A percentile compares a stretch with the other conserved stretches of the same genome.
Evolutionary conservation across 2,113 vertebrate species (phyloP).

Genomic region (Aspiorhynchus laticeps): DNA sequence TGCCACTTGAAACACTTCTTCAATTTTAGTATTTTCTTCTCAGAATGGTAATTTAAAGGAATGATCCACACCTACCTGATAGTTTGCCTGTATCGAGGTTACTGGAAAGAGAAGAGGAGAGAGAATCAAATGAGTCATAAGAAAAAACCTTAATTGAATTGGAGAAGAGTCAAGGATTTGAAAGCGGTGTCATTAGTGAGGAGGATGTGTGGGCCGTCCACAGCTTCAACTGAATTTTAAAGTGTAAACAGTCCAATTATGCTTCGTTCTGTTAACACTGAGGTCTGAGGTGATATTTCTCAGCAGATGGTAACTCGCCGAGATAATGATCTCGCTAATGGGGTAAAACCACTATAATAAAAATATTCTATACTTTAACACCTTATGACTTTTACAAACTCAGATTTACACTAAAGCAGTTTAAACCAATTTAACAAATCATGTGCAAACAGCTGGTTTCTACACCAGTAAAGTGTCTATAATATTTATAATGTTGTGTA

Average conservation of each 20-base stretch:
- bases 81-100: slow-evolving; percentile 94
- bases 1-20: not conserved
- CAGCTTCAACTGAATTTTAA: not conserved
- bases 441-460: not conserved
- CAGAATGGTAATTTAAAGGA: not conserved
- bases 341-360: not conserved
- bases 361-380: not conserved
- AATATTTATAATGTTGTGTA: not conserved
- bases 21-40: not conserved
- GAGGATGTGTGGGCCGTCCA: not conserved
- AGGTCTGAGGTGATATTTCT: not conserved
- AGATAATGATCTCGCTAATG: slow-evolving; percentile 17
- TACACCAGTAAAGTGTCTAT: not conserved
- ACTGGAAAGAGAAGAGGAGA: slow-evolving; percentile 71
- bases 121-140: slow-evolving; percentile 42
- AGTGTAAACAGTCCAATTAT: not conserved
- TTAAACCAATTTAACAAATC: not conserved
- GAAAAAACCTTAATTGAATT: slow-evolving; percentile 59
- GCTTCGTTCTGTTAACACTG: not conserved
- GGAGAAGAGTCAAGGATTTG: slow-evolving; percentile 24
- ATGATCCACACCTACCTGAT: slow-evolving; percentile 82
- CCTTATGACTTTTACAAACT: not conserved
- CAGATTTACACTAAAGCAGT: not conserved
- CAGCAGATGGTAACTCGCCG: not conserved
- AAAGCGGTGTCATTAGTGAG: slow-evolving; percentile 31